These are phyloP conservation scores for Zalophus californianus DNA, from an alignment of 2,797 vertebrate species.

Conservation along the genomic window DNA sequence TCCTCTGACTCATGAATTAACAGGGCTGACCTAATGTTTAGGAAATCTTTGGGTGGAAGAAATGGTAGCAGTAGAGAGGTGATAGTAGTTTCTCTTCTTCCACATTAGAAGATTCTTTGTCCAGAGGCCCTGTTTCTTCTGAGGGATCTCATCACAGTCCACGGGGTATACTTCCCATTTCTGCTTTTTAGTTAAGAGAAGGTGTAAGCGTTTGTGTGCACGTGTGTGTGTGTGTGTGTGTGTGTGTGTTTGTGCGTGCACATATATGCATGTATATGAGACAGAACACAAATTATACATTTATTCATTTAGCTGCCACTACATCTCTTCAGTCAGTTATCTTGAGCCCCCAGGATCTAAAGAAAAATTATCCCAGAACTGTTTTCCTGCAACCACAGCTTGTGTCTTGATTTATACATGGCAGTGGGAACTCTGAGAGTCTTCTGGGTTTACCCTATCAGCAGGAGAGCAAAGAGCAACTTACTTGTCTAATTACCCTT, in stretches of 20 bases:
- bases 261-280: too few relatives aligned
- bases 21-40: not conserved
- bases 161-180: not conserved
- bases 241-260: not conserved
- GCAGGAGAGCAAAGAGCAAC: constrained; percentile 13
- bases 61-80: too few relatives aligned
- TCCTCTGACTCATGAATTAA: not conserved
- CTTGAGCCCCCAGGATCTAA: not conserved
- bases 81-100: not conserved
- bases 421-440: not conserved
- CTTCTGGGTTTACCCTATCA: constrained; percentile 34
- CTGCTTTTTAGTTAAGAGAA: not conserved
- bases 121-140: not conserved
- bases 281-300: not conserved
- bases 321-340: not conserved
- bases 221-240: not conserved
- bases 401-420: not conserved
- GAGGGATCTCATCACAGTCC: not conserved
- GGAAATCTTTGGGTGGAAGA: not conserved
- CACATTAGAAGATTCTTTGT: not conserved
- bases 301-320: not conserved
- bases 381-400: constrained; percentile 21
- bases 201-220: not conserved
- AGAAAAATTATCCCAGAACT: constrained; percentile 38
- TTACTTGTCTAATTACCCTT: constrained; percentile 62